phyloP scores from a whole-genome alignment of 2,888 invertebrate species.

The Andrena dorsata region DNA sequence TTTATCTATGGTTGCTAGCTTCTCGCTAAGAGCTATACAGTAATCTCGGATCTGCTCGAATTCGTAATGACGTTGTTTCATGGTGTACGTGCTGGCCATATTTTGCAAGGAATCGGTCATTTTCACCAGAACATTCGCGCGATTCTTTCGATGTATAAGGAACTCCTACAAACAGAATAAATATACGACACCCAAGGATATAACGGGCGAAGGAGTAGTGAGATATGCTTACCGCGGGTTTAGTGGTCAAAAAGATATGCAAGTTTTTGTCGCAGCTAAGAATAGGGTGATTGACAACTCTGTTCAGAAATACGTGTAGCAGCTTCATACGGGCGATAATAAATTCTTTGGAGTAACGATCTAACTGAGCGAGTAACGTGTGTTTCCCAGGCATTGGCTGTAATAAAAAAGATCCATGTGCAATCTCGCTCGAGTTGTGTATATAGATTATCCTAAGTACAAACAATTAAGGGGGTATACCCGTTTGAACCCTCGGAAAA shows the following conservation, averaged over 20 bases:
- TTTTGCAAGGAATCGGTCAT: slow-evolving; percentile 87
- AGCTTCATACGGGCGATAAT: slow-evolving; percentile 89
- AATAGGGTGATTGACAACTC: slow-evolving; percentile 90
- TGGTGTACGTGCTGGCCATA: slow-evolving; percentile 86
- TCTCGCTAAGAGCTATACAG: slow-evolving; percentile 87
- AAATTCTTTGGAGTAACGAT: slow-evolving; percentile 90
- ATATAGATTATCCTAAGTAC: background rate
- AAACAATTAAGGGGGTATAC: background rate
- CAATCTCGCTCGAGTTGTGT: slow-evolving; percentile 10
- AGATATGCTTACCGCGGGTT: slow-evolving; percentile 86
- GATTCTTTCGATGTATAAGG: slow-evolving; percentile 87
- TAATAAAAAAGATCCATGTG: slow-evolving; percentile 69
- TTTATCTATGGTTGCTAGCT: slow-evolving; percentile 88
- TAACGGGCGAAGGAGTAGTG: background rate
- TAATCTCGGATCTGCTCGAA: slow-evolving; percentile 89
- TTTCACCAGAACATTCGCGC: slow-evolving; percentile 86
- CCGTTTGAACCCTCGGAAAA: no score
- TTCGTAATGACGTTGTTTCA: slow-evolving; percentile 87
- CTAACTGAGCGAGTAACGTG: slow-evolving; percentile 88
- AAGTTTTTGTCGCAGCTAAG: slow-evolving; percentile 89
- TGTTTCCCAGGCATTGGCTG: slow-evolving; percentile 91
- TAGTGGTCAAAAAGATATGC: slow-evolving; percentile 88
- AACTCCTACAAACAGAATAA: slow-evolving; percentile 86
- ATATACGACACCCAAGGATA: background rate
- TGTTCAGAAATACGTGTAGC: slow-evolving; percentile 88